These are phyloP conservation scores for Dendrolimus houi DNA, from an alignment of 2,888 invertebrate genomes.

Conservation along the genomic window DNA sequence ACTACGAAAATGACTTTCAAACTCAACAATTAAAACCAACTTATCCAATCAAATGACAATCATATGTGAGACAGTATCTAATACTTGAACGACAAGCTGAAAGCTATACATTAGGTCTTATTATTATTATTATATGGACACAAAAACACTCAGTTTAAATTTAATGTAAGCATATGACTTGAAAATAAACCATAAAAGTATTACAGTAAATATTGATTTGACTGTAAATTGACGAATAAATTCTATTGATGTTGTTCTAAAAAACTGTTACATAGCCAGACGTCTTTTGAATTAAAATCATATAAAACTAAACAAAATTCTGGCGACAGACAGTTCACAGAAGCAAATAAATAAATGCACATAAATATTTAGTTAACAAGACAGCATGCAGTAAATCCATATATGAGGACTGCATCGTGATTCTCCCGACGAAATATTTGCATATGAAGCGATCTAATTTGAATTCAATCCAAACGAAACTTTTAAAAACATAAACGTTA, in stretches of 20 bases:
- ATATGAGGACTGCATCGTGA: slow-evolving; percentile 28
- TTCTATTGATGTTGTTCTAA: no score
- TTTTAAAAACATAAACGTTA: slow-evolving; percentile 8
- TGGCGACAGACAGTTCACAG: slow-evolving; percentile 19
- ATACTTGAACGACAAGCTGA: no score
- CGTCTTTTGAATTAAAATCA: slow-evolving; percentile 32
- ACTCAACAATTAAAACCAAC: no score
- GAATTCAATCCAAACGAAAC: slow-evolving; percentile 32
- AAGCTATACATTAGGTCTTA: no score
- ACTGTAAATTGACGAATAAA: no score
- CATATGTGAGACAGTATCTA: neutral
- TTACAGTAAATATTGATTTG: no score
- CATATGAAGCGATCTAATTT: slow-evolving; percentile 53
- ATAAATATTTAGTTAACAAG: slow-evolving; percentile 62
- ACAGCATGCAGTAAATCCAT: slow-evolving; percentile 40
- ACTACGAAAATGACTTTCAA: neutral
- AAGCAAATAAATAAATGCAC: slow-evolving; percentile 61
- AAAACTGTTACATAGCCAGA: slow-evolving; percentile 5
- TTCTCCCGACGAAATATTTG: slow-evolving; percentile 41
- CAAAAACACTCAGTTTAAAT: no score
- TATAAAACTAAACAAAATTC: slow-evolving; percentile 20
- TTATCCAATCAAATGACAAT: no score
- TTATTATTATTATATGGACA: no score
- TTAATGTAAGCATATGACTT: no score
- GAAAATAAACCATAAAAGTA: no score